These are phyloP conservation scores for Danionella cerebrum DNA, from an alignment of 2,113 vertebrate species.

Conservation along the genomic window DNA sequence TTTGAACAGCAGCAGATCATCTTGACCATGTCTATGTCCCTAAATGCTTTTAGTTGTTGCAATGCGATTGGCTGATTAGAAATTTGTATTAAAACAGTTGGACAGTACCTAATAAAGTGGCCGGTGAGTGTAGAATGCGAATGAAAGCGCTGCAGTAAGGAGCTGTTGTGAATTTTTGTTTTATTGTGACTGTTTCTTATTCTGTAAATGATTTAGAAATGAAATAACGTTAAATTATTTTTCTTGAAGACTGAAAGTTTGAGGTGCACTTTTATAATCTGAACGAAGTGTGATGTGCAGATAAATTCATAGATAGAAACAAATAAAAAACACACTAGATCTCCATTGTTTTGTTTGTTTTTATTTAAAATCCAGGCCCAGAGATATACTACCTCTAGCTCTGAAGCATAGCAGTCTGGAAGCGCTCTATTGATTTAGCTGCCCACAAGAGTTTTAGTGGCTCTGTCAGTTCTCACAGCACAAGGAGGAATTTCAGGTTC, in stretches of 20 bases:
- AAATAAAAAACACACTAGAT: neutral
- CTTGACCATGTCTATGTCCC: too few relatives aligned
- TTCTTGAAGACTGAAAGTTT: neutral
- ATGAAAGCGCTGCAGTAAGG: neutral
- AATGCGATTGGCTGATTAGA: too few relatives aligned
- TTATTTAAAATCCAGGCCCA: too few relatives aligned
- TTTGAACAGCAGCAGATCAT: too few relatives aligned
- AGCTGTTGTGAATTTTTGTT: neutral
- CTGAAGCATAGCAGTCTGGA: neutral
- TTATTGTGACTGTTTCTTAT: neutral
- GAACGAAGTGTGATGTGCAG: neutral
- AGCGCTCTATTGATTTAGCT: constrained; percentile 34
- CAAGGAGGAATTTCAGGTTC: constrained; percentile 47
- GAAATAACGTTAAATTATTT: neutral
- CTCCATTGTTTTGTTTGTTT: neutral
- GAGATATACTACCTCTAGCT: neutral
- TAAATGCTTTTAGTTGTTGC: too few relatives aligned
- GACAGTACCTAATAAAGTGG: too few relatives aligned
- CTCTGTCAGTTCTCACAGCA: constrained; percentile 53
- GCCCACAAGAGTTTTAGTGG: constrained; percentile 30
- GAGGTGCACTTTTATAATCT: neutral
- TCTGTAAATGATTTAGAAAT: too few relatives aligned
- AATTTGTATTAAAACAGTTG: too few relatives aligned
- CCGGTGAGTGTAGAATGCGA: too few relatives aligned
- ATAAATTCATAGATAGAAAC: too few relatives aligned